Percentiles rank a stretch among this genome's conserved stretches.
Conservation (phyloP, 2,113 vertebrate genomes). For the Apodemus sylvaticus region DNA sequence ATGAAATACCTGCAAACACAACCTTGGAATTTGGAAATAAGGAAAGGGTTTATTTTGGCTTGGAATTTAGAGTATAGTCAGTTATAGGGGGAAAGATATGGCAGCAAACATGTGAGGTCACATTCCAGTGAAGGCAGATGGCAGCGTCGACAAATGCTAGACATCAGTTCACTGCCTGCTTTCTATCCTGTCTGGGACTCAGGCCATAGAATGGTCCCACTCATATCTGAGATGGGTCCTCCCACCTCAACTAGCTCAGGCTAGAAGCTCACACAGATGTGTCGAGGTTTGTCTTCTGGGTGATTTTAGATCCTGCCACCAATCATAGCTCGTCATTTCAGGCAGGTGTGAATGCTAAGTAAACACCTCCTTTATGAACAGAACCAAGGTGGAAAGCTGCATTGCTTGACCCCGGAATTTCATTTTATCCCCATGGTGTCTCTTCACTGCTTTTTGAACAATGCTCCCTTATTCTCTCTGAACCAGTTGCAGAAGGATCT, state of each 20-base stretch:
- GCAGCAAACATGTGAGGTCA: background rate
- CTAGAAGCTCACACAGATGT: background rate
- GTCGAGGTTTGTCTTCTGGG: background rate
- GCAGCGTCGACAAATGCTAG: background rate
- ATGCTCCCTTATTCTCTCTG: background rate
- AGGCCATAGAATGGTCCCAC: background rate
- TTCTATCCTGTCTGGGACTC: background rate
- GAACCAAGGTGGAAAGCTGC: background rate
- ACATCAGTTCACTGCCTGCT: background rate
- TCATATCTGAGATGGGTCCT: background rate
- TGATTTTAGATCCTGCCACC: background rate
- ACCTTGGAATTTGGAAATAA: background rate
- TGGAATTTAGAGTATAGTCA: background rate
- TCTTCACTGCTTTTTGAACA: background rate
- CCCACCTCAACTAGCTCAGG: background rate
- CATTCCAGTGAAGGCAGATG: background rate
- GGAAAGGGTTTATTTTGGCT: background rate
- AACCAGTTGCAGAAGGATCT: background rate
- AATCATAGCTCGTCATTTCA: fast-evolving
- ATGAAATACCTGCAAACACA: background rate
- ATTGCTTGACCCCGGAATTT: background rate
- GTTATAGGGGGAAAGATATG: background rate
- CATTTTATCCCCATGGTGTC: background rate
- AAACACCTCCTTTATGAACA: background rate
- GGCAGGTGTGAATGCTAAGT: background rate